Conservation (phyloP, 2,113 vertebrate genomes). For the Hippocampus abdominalis region DNA sequence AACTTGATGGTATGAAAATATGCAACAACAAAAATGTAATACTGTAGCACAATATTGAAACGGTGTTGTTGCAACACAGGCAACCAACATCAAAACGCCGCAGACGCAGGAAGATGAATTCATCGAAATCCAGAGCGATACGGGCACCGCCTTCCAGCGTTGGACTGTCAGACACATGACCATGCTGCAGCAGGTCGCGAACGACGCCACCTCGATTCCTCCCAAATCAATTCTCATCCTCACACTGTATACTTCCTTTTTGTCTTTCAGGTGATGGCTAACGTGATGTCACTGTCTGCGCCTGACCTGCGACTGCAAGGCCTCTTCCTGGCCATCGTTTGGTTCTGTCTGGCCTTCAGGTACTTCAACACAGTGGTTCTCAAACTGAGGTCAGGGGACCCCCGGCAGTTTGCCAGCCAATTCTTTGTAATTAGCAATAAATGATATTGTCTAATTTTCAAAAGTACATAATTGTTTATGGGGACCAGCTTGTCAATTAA, state of each 20-base stretch:
- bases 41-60: too few species aligned
- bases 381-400: not conserved
- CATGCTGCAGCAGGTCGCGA: constrained; percentile 84
- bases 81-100: constrained; percentile 90
- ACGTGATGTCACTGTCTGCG: constrained; percentile 82
- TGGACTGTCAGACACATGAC: constrained; percentile 88
- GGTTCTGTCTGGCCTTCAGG: constrained; percentile 97
- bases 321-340: constrained; percentile 88
- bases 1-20: too few species aligned
- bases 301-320: constrained; percentile 87
- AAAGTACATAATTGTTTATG: not conserved
- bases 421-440: too few species aligned
- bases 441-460: not conserved
- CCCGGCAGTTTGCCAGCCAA: not conserved
- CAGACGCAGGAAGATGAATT: constrained; percentile 92
- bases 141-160: constrained; percentile 92
- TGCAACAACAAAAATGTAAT: too few species aligned
- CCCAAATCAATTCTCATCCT: not conserved
- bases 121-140: constrained; percentile 98
- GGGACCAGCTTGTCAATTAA: not conserved
- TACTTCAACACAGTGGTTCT: not conserved
- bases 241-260: not conserved
- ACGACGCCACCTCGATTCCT: too few species aligned
- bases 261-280: constrained; percentile 83
- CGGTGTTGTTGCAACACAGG: constrained; percentile 61